A percentile compares a stretch with the other conserved stretches of the same genome.
Conservation (phyloP, 2,888 invertebrate species). For the Octonoba sinensis region DNA sequence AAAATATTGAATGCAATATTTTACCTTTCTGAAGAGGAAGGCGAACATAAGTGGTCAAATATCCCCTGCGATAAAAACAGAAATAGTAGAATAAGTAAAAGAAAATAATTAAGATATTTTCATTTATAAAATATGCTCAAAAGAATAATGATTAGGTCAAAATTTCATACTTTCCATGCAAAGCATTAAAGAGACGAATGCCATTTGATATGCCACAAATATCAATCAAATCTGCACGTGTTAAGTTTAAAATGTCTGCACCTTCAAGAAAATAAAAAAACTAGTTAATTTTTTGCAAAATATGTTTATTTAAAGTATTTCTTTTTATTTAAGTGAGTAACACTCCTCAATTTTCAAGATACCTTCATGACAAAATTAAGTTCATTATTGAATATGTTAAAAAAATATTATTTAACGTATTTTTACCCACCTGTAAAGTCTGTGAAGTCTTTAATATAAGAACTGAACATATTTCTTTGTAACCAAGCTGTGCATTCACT, state of each 20-base stretch:
- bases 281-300: neutral
- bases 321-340: neutral
- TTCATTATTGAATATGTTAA: too few relatives aligned
- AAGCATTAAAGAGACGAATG: conserved; percentile 89
- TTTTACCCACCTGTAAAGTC: conserved; percentile 34
- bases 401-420: too few relatives aligned
- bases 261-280: conserved; percentile 69
- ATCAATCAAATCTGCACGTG: conserved; percentile 91
- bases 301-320: neutral
- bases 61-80: conserved; percentile 28
- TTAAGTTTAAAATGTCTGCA: conserved; percentile 87
- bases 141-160: conserved; percentile 70
- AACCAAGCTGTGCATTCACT: conserved; percentile 37
- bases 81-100: neutral
- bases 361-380: too few relatives aligned
- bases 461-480: conserved; percentile 52
- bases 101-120: neutral
- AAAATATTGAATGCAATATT: conserved; percentile 1
- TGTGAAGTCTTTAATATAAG: conserved; percentile 43
- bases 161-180: conserved; percentile 81
- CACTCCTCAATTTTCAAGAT: neutral
- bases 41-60: conserved; percentile 84
- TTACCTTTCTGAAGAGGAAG: conserved; percentile 75
- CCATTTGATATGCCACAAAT: conserved; percentile 95
- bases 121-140: neutral